Percentiles rank a stretch among this genome's conserved stretches.
phyloP scores from a whole-genome alignment of 2,797 vertebrate genomes.

The Poecilia picta region DNA sequence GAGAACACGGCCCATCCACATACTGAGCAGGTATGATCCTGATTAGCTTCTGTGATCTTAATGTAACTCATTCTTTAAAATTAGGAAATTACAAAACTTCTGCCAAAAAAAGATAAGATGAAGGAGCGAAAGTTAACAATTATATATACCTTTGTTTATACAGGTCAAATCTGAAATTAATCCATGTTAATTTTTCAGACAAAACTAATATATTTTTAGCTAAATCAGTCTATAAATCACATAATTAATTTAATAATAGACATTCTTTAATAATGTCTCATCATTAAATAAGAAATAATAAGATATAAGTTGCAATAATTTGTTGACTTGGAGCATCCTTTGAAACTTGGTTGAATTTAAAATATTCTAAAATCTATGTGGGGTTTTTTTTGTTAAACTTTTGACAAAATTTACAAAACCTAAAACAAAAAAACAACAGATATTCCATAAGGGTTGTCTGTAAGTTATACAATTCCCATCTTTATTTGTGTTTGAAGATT shows the following conservation, averaged over 20 bases:
- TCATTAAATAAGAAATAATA: background rate
- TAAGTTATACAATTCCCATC: slow-evolving; percentile 24
- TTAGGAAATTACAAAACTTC: background rate
- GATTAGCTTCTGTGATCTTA: background rate
- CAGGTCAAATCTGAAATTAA: background rate
- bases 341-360: background rate
- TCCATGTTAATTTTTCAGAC: background rate
- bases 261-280: background rate
- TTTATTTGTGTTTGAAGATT: slow-evolving; percentile 38
- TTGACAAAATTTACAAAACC: background rate
- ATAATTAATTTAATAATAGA: background rate
- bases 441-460: background rate
- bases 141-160: background rate
- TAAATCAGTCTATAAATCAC: background rate
- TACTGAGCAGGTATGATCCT: background rate
- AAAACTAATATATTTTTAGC: background rate
- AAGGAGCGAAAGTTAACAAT: background rate
- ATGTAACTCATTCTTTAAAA: background rate
- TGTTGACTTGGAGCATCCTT: background rate
- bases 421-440: background rate
- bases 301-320: background rate
- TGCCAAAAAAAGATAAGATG: background rate
- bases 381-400: background rate
- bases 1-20: background rate
- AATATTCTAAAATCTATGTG: background rate